Evolutionary conservation across 2,888 invertebrate genomes (phyloP), one percentile per base, ranked within the genome.

Genomic region (Drosophila neoperkinsi): DNA sequence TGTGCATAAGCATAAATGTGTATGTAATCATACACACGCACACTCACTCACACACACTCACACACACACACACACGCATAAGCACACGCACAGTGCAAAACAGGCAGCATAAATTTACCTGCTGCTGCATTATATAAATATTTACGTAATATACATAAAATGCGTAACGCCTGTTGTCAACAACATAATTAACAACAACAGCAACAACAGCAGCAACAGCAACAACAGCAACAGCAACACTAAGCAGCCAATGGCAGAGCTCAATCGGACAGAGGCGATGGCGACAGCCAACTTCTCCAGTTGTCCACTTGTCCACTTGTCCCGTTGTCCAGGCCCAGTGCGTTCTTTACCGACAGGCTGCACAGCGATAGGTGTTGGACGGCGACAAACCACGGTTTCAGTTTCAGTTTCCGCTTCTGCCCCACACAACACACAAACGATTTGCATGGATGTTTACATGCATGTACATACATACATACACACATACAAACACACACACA

Each of bases 101-200:
- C 41, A 64, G 62, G 43, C 50, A 76, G 71, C 74, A 79, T 73
- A 77, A 77, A 77, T 81, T 76, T 75, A 88, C 88, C 88, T 84
- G 90, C 88, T 84, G 90, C 88, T 90, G 90, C 90, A 88, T 87
- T 91, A 84, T 82, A 88, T 88, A 91, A 92, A 91, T 91, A 91
- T 91, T 92, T 91, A 87, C 88, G 87, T 89, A 84, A 88, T 86
- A 90, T 78, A 85, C 81, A 86, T 81, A 89, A 83, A 90, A 87
- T 89, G 90, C 86, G 84, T 91, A 90, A 92, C 90, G 91, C 89
- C 91, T 85, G 91, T 91, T 91, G 91, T 91, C 92, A 92, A 91
- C 92, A 92, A 91, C 91, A 91, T 90, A 82, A 87, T 90, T 86
- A 90, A 88, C 86, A 86, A 77, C 84, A 84, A 81, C 65, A 69